Evolutionary conservation across 2,888 invertebrate species (phyloP).

Genomic region (Dryococelus australis): DNA sequence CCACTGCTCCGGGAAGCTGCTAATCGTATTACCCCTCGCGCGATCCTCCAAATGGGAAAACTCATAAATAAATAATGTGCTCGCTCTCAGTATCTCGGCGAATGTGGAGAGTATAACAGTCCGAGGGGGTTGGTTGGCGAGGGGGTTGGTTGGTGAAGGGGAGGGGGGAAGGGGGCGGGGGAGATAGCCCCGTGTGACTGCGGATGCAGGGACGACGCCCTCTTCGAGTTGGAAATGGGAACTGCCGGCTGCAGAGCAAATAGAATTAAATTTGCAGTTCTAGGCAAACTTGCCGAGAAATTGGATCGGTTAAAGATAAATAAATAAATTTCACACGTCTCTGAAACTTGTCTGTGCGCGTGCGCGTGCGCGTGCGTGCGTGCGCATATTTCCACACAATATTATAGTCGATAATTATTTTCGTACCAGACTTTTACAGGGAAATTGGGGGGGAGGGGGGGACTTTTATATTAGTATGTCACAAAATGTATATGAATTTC

Average conservation of each 20-base stretch:
- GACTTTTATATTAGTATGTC: too few relatives aligned
- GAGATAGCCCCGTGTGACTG: background rate
- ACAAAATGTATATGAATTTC: too few relatives aligned
- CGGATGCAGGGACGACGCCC: background rate
- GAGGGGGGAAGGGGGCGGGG: background rate
- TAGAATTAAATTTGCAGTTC: background rate
- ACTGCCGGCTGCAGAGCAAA: background rate
- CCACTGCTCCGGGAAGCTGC: background rate
- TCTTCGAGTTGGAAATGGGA: background rate
- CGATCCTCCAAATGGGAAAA: conserved; percentile 8
- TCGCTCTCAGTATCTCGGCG: background rate
- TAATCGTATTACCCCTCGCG: background rate
- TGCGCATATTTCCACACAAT: too few relatives aligned
- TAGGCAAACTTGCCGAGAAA: background rate
- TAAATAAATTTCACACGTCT: background rate
- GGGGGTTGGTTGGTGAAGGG: too few relatives aligned
- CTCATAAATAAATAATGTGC: conserved; percentile 16
- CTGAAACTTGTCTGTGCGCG: background rate
- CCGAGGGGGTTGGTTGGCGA: too few relatives aligned
- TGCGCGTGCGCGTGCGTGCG: background rate
- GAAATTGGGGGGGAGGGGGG: too few relatives aligned
- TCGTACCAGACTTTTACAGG: too few relatives aligned
- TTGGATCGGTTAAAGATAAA: background rate
- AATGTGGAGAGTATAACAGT: background rate
- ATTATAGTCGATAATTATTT: too few relatives aligned